Conservation (phyloP, 1,140 invertebrate genomes). For the Tetraneura akinire region DNA sequence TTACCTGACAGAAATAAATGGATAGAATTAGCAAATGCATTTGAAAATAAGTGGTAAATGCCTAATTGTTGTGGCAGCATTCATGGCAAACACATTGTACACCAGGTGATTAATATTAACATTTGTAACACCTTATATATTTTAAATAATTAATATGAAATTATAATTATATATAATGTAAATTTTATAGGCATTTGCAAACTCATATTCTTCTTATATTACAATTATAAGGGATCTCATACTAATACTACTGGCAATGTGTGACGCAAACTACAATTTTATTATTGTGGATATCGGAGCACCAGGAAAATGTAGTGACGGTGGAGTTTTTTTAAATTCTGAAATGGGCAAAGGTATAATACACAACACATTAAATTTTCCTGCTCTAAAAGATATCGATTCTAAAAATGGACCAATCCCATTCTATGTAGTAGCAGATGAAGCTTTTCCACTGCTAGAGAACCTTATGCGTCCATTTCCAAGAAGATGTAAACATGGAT, state of each 20-base stretch:
- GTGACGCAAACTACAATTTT: conserved; percentile 36
- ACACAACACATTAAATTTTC: not conserved
- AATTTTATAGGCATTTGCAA: conserved; percentile 39
- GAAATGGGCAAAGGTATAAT: conserved; percentile 48
- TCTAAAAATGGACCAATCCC: not conserved
- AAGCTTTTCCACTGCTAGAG: not conserved
- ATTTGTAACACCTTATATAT: no score
- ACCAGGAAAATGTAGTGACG: conserved; percentile 28
- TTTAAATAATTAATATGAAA: conserved; percentile 3
- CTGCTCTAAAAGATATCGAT: not conserved
- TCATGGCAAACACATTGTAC: not conserved
- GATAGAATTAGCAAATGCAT: not conserved
- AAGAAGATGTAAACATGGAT: not conserved
- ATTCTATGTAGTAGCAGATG: not conserved
- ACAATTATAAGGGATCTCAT: conserved; percentile 61
- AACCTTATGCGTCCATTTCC: not conserved
- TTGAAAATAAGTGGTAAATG: not conserved
- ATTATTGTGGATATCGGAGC: conserved; percentile 8
- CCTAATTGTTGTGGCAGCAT: not conserved
- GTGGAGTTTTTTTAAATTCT: conserved; percentile 19
- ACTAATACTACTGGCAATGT: no score
- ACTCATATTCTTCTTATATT: conserved; percentile 58
- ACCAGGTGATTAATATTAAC: not conserved
- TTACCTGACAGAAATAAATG: not conserved
- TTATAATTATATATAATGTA: conserved; percentile 8